Evolutionary conservation across 2,113 vertebrate species (phyloP).

Genomic region (Nothoprocta pentlandii): DNA sequence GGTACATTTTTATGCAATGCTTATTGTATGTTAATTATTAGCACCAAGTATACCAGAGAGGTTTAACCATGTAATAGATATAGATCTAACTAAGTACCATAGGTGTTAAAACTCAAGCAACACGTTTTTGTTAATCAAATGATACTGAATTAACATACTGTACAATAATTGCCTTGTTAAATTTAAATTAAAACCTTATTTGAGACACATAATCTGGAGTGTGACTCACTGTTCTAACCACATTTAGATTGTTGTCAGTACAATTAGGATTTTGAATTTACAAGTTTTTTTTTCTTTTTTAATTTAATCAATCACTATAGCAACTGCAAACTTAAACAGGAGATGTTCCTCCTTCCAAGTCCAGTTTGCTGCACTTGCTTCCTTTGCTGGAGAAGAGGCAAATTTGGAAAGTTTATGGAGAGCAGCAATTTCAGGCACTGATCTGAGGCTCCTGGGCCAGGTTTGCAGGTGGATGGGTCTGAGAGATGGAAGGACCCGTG

Average conservation of each 20-base stretch:
- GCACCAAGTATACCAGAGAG: not conserved
- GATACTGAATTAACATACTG: constrained; percentile 63
- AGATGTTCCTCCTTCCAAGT: constrained; percentile 28
- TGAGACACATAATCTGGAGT: constrained; percentile 71
- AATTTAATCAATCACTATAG: constrained; percentile 69
- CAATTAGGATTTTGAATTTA: constrained; percentile 76
- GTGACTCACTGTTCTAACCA: constrained; percentile 67
- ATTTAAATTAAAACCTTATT: constrained; percentile 65
- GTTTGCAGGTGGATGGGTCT: not conserved
- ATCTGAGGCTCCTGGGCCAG: not conserved
- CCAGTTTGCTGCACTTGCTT: not conserved
- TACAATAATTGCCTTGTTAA: constrained; percentile 77
- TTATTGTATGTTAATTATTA: not conserved
- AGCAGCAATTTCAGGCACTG: not conserved
- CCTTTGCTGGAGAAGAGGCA: not conserved
- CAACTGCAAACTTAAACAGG: constrained; percentile 69
- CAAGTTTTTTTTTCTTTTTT: constrained; percentile 31
- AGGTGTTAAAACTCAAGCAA: constrained; percentile 35
- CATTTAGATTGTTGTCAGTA: constrained; percentile 74
- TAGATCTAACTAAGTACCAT: not conserved
- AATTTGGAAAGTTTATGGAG: not conserved
- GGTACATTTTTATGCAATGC: not conserved
- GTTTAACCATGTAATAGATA: not conserved
- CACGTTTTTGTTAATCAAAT: constrained; percentile 57
- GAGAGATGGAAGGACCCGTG: not conserved